These are phyloP conservation scores for Poeciliopsis paucimaculata DNA, from an alignment of 2,797 vertebrate genomes.

Conservation along the genomic window DNA sequence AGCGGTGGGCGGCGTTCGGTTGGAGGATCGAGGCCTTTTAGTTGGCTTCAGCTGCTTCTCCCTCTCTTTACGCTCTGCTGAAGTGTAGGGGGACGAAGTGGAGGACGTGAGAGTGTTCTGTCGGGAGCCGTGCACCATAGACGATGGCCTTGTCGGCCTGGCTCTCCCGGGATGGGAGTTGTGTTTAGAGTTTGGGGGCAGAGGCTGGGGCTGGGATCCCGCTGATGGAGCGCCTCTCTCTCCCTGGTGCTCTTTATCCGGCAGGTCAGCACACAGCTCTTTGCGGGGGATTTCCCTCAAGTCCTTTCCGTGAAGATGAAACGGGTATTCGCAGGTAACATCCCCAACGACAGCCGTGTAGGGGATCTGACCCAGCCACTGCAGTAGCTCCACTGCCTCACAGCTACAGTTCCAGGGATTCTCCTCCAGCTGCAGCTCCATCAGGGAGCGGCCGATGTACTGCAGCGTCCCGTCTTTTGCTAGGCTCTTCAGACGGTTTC, in stretches of 20 bases:
- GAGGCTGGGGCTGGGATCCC: constrained; percentile 69
- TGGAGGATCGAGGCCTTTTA: constrained; percentile 83
- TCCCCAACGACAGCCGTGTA: constrained; percentile 96
- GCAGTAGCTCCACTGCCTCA: constrained; percentile 92
- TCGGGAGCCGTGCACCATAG: constrained; percentile 92
- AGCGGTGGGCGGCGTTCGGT: constrained; percentile 85
- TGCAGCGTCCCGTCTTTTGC: constrained; percentile 96
- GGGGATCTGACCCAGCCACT: constrained; percentile 97
- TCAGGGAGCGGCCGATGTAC: constrained; percentile 93
- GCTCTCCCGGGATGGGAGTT: constrained; percentile 69
- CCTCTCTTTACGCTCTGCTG: constrained; percentile 87
- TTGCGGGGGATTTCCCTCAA: constrained; percentile 94
- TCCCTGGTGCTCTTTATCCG: constrained; percentile 76
- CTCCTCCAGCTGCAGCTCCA: constrained; percentile 97
- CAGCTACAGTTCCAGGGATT: constrained; percentile 99
- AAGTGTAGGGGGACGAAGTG: constrained; percentile 85
- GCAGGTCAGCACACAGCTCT: constrained; percentile 88
- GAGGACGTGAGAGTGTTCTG: constrained; percentile 88
- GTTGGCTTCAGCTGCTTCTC: constrained; percentile 81
- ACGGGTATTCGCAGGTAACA: constrained; percentile 96
- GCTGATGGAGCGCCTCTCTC: constrained; percentile 67
- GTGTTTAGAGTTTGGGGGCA: constrained; percentile 70
- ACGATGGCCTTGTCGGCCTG: constrained; percentile 85
- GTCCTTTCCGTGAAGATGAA: constrained; percentile 96
- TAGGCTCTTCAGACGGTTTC: constrained; percentile 97